Base-by-base conservation (phyloP, 2,797 vertebrate genomes). In the Pristis pectinata region DNA sequence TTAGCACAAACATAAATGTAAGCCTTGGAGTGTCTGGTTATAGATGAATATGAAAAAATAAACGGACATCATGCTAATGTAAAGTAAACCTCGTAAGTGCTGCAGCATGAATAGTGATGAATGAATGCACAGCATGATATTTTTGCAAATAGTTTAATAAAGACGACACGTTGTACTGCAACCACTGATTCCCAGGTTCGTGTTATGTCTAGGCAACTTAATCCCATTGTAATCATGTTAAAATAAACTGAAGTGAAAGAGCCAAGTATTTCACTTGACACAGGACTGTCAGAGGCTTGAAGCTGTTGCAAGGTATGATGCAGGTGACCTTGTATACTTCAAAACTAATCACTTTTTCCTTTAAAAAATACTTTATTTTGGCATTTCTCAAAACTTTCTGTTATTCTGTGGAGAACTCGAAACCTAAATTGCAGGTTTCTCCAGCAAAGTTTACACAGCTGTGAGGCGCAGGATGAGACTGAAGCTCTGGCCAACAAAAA, bases 371-470 rank as follows among this genome's bases (percentile, higher is more conserved):
- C 30, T 77, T 77, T 11, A 3, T 76, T 34, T 82, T 82, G 30
- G 17, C 22, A n/a, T 11, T 41, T 91, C 49, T 41, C 37, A n/a
- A 53, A 91, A 91, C 37, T 61, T 67, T 67, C n/a, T 91, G 85
- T 64, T 91, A 64, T 91, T 64, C 22, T 37, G 59, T 27, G 59
- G 56, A 67, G n/a, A 67, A 91, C 34, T 64, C 64, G 87, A 91
- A 91, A 91, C n/a, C 17, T 64, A 91, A 91, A 67, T 67, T 37
- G 59, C 59, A 67, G 59, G 61, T 64, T 91, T 91, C n/a, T 91
- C 87, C 67, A 37, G 59, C 59, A 24, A 67, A 41, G 87, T 91
- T 91, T 91, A 87, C 87, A 91, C 87, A 91, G 87, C 87, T 91
- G 87, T 67, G 37, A 8, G 34, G 37, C 91, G 49, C 59, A 91